A percentile compares a stretch with the other conserved stretches of the same genome.
Conservation (phyloP, 1,140 invertebrate genomes). For the Formica exsecta region DNA sequence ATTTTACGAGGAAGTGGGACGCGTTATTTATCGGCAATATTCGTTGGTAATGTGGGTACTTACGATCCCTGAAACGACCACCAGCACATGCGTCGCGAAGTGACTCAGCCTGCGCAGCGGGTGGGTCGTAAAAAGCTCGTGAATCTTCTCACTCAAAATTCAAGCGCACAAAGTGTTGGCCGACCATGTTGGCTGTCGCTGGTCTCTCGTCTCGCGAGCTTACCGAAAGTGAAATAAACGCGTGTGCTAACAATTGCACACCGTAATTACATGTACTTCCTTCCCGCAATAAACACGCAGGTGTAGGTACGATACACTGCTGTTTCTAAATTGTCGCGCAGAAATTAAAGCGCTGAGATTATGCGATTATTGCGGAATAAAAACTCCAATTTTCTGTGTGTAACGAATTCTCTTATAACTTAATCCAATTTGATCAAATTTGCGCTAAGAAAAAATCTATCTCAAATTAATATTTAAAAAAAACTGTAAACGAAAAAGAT, state of each 20-base stretch:
- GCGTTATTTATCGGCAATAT: conserved; percentile 70
- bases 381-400: too few relatives aligned
- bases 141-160: conserved; percentile 64
- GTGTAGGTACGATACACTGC: neutral
- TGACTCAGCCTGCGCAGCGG: conserved; percentile 53
- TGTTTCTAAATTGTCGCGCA: neutral
- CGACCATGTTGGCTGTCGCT: neutral
- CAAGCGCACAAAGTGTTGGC: conserved; percentile 17
- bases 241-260: neutral
- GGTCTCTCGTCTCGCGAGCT: neutral
- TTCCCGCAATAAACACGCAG: neutral
- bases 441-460: neutral
- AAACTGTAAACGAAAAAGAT: neutral
- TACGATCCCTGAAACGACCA: conserved; percentile 58
- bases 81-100: conserved; percentile 47
- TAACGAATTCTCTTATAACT: neutral
- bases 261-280: neutral
- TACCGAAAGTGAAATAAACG: conserved; percentile 3
- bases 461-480: neutral
- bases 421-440: neutral
- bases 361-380: too few relatives aligned
- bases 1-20: conserved; percentile 68
- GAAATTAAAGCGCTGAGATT: neutral
- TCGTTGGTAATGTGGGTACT: conserved; percentile 65
- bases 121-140: conserved; percentile 61